Base-by-base conservation (phyloP, 1,140 invertebrate species). In the Philotrypesis tridentata region DNA sequence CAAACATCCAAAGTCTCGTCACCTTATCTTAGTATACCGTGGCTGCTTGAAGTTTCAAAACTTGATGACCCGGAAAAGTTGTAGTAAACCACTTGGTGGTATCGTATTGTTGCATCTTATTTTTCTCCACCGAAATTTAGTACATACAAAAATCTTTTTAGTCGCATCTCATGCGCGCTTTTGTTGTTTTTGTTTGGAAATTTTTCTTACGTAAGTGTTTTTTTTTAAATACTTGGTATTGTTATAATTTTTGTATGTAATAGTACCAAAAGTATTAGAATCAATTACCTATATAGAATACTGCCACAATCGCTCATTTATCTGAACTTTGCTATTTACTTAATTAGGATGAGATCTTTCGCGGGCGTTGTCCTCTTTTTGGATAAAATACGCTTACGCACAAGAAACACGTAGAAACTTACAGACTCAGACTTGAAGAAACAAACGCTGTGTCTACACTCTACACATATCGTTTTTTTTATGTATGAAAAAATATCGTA, bases 221-320 rank as follows among this genome's bases (percentile, higher is more conserved):
- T 82, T 78, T 77, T 65, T 33, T 63, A 65, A 79, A 79, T 84
- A 76, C 82, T 79, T 84, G 71, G 60, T 82, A 72, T 73, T 74
- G 68, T 73, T 79, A 61, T 76, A 25, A 60, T 85, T 83, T 83
- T 77, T 72, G n/a, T 76, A 60, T 76, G n/a, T 43, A 67, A 55
- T 75, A 77, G 79, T 88, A 88, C 84, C 83, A 87, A 87, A 88
- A 87, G 72, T 87, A 87, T 68, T 87, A 83, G 82, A 85, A 83
- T 75, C 60, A 68, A 82, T 60, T 74, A 2, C 33, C 29, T 82
- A 70, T 82, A 70, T 60, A 43, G n/a, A 86, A 79, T 84, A 86
- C 82, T 85, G 76, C 77, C 79, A 79, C 68, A 82, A 63, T 68
- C 61, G 76, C 60, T 80, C 77, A n/a, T 82, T 82, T 86, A 86